phyloP scores from a whole-genome alignment of 2,888 invertebrate species.

The Fragum sueziense region DNA sequence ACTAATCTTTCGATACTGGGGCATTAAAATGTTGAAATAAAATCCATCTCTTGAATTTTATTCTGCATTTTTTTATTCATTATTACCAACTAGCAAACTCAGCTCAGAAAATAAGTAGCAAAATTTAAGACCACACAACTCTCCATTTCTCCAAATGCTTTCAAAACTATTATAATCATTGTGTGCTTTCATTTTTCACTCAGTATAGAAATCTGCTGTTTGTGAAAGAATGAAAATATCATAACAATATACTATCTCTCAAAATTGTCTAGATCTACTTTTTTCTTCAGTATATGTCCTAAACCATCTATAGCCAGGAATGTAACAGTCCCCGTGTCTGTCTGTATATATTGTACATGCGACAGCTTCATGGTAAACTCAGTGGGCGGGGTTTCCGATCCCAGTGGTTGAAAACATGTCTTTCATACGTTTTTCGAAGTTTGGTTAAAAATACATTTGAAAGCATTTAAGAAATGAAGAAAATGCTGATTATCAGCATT shows the following conservation, averaged over 20 bases:
- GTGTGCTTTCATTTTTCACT: background rate
- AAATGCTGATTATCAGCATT: background rate
- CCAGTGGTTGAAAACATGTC: slow-evolving; percentile 80
- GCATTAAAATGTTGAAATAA: too few species aligned
- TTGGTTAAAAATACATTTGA: too few species aligned
- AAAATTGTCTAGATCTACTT: slow-evolving; percentile 72
- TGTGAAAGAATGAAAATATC: background rate
- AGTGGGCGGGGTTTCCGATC: slow-evolving; percentile 75
- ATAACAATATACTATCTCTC: slow-evolving; percentile 34
- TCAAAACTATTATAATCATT: background rate
- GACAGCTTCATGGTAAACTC: slow-evolving; percentile 72
- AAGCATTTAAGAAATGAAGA: background rate
- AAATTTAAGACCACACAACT: background rate
- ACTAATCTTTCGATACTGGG: too few species aligned
- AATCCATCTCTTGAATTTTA: too few species aligned
- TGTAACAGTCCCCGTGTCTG: slow-evolving; percentile 66
- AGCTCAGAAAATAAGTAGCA: background rate
- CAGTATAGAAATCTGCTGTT: background rate
- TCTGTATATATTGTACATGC: slow-evolving; percentile 68
- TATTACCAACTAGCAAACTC: too few species aligned
- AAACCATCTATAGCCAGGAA: slow-evolving; percentile 76
- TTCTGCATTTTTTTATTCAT: too few species aligned
- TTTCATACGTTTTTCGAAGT: too few species aligned
- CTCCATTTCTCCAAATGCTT: background rate
- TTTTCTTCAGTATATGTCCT: slow-evolving; percentile 79